Conservation (phyloP, 2,888 invertebrate species). For the Apeira syringaria region DNA sequence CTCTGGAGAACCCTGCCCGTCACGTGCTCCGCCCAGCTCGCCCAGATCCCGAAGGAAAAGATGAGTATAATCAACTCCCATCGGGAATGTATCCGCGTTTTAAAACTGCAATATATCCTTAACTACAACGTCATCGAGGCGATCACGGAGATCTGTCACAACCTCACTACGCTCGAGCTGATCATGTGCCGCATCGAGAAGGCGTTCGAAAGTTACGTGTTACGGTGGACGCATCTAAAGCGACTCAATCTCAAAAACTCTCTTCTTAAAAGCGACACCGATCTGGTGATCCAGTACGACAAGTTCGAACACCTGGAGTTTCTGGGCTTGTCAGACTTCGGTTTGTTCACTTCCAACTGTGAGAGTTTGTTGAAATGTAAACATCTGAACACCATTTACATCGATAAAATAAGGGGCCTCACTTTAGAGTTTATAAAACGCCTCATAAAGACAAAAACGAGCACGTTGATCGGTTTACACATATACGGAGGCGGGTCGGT, state of each 20-base stretch:
- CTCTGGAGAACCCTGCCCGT: conserved; percentile 62
- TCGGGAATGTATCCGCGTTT: conserved; percentile 49
- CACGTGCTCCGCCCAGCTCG: conserved; percentile 65
- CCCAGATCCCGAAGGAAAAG: conserved; percentile 56
- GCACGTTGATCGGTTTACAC: conserved; percentile 57
- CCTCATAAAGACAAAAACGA: conserved; percentile 56
- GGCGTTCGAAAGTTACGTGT: conserved; percentile 58
- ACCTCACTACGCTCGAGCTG: conserved; percentile 64
- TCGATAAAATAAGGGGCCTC: conserved; percentile 69
- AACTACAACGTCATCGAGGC: conserved; percentile 56
- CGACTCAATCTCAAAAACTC: conserved; percentile 70
- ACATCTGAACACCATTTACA: conserved; percentile 61
- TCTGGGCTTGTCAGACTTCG: conserved; percentile 69
- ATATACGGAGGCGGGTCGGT: conserved; percentile 66
- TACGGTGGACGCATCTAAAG: conserved; percentile 58
- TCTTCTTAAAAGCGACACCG: conserved; percentile 45
- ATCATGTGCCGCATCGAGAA: conserved; percentile 69
- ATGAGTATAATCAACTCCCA: conserved; percentile 58
- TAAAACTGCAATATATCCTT: conserved; percentile 69
- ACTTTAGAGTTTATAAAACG: conserved; percentile 53
- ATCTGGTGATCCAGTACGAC: conserved; percentile 57
- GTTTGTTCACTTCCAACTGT: conserved; percentile 59
- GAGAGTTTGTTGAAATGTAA: conserved; percentile 56
- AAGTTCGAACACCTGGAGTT: conserved; percentile 56
- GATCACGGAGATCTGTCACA: conserved; percentile 56